phyloP scores from a whole-genome alignment of 2,113 vertebrate species.

The Choloepus hoffmanni region DNA sequence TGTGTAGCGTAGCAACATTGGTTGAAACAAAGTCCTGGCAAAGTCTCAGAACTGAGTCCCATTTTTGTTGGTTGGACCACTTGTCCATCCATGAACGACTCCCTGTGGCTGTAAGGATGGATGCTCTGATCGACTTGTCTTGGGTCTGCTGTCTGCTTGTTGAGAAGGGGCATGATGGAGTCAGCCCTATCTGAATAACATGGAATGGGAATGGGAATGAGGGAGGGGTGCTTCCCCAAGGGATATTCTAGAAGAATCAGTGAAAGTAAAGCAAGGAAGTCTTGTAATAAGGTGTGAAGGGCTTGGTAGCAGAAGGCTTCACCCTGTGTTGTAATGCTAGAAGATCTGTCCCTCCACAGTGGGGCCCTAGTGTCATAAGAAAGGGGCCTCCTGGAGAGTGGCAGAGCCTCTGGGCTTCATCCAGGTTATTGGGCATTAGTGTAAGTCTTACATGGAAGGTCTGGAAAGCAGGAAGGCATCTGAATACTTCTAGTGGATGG shows the following conservation, averaged over 20 bases:
- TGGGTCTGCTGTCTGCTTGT: neutral
- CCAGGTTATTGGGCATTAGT: neutral
- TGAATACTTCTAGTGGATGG: neutral
- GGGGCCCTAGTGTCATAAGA: neutral
- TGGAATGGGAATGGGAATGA: neutral
- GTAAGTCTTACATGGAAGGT: neutral
- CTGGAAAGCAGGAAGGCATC: neutral
- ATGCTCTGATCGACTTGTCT: neutral
- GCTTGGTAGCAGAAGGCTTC: neutral
- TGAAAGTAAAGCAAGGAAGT: neutral
- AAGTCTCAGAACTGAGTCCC: neutral
- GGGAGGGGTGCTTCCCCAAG: neutral
- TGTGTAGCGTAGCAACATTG: neutral
- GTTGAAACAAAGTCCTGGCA: slow-evolving; percentile 8
- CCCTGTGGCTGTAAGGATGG: neutral
- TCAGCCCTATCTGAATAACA: neutral
- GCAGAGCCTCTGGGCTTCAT: neutral
- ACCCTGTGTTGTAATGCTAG: neutral
- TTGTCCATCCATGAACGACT: neutral
- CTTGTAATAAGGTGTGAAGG: neutral
- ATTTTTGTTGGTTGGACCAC: neutral
- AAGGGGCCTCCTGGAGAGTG: neutral
- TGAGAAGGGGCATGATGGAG: neutral
- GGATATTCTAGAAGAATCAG: neutral
- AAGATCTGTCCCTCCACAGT: neutral